Evolutionary conservation across 2,797 vertebrate genomes (phyloP), one percentile per base, ranked within the genome.

Genomic region (Coregonus suidteri): DNA sequence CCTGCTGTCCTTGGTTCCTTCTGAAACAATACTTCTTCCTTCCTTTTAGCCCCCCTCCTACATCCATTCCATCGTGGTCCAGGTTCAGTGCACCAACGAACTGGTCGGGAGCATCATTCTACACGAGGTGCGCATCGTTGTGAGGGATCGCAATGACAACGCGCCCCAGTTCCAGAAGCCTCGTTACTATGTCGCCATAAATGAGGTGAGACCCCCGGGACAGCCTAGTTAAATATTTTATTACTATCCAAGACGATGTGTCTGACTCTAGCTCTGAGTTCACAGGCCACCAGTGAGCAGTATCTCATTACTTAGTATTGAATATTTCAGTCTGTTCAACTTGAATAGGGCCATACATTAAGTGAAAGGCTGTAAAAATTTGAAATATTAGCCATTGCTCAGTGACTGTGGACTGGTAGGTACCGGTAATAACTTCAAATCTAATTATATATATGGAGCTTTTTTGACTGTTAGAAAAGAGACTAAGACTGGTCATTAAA

Each of bases 111-210:
- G 95, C 0, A 69, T 98, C 56, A 99, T 99, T 88, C 95, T 96
- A 72, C 98, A 99, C 1, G 98, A 98, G 91, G 97, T 99, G 0
- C 94, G 97, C 6, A 97, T 99, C 0, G 95, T 99, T 72, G 97
- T 99, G 81, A 92, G 96, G 70, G 98, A 99, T 90, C 94, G 88
- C 76, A 99, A 99, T 13, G 98, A 99, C 90, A 99, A 99, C 87
- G 88, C 92, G 0, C 98, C 98, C 0, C 91, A 62, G 7, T 99
- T 99, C 92, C 96, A 96, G 88, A 96, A 97, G 34, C 93, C 95
- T 41, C 91, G 79, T 56, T 99, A 99, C 92, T 94, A 97, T 0
- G 94, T 98, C 37, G 92, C 96, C 0, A 91, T 99, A 14, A 99
- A 97, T 0, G 98, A 99, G 98, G 98, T 99, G 78, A 94, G 94